phyloP scores from a whole-genome alignment of 1,140 invertebrate species.

The Solen grandis region DNA sequence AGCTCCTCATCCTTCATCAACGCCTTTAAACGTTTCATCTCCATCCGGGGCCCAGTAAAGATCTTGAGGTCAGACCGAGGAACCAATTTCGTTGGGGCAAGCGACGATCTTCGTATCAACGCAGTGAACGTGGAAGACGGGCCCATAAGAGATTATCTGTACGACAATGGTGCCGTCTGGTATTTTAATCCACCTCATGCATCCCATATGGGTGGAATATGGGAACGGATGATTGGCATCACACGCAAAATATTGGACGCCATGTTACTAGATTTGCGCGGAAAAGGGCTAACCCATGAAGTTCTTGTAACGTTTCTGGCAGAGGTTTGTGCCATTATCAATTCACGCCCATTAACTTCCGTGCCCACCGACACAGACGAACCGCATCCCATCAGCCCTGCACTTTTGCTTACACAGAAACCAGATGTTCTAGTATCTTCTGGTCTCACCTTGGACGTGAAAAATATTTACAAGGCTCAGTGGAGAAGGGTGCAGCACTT shows the following conservation, averaged over 20 bases:
- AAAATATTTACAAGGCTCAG: conserved; percentile 8
- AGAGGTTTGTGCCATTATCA: conserved; percentile 54
- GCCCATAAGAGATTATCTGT: too few relatives aligned
- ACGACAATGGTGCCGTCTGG: too few relatives aligned
- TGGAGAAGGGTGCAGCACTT: conserved; percentile 15
- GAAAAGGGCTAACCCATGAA: conserved; percentile 50
- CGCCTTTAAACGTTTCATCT: conserved; percentile 14
- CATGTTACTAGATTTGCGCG: conserved; percentile 22
- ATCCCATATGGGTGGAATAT: too few relatives aligned
- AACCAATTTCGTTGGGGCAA: conserved; percentile 55
- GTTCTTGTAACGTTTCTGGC: conserved; percentile 49
- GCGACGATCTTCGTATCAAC: too few relatives aligned
- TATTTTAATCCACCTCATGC: too few relatives aligned
- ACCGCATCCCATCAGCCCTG: neutral
- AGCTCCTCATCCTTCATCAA: conserved; percentile 18
- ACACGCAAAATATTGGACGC: conserved; percentile 42
- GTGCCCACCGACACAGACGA: conserved; percentile 37
- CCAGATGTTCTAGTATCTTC: neutral
- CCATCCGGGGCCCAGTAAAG: too few relatives aligned
- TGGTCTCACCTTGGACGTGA: neutral
- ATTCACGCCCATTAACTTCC: conserved; percentile 49
- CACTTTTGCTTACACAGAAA: conserved; percentile 11
- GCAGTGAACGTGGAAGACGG: too few relatives aligned
- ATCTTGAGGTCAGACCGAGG: conserved; percentile 10
- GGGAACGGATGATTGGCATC: conserved; percentile 34